phyloP scores from a whole-genome alignment of 2,113 vertebrate species.

The Gasterosteus nipponicus region DNA sequence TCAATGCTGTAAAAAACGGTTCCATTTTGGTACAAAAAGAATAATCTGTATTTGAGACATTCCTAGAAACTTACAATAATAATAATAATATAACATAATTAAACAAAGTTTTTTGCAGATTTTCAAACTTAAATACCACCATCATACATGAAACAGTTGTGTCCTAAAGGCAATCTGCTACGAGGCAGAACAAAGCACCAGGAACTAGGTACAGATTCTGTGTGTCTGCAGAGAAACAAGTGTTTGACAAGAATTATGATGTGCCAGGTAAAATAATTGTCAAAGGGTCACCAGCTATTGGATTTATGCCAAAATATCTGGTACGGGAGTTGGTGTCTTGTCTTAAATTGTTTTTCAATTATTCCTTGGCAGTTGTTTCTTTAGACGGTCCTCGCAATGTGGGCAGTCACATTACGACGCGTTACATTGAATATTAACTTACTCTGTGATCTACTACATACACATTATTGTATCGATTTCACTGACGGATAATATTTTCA shows the following conservation, averaged over 20 bases:
- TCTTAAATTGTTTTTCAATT: neutral
- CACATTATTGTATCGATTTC: slow-evolving; percentile 26
- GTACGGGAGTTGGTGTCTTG: neutral
- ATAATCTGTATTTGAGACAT: slow-evolving; percentile 7
- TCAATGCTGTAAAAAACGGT: slow-evolving; percentile 34
- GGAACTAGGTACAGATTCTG: slow-evolving; percentile 13
- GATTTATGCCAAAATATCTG: neutral
- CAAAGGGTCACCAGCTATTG: neutral
- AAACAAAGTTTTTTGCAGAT: neutral
- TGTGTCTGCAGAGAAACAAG: neutral
- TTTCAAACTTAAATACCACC: neutral
- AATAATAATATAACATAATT: neutral
- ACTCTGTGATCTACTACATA: slow-evolving; percentile 35
- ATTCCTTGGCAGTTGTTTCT: neutral
- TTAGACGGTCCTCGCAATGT: neutral
- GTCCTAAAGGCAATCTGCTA: slow-evolving; percentile 38
- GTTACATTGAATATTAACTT: slow-evolving; percentile 22
- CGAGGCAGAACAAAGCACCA: slow-evolving; percentile 38
- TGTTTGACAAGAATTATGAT: slow-evolving; percentile 12
- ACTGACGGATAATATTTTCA: neutral
- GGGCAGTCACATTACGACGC: slow-evolving; percentile 2
- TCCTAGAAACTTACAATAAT: neutral
- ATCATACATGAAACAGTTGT: slow-evolving; percentile 1
- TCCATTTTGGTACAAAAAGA: slow-evolving; percentile 28
- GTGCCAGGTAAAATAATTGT: neutral